phyloP scores from a whole-genome alignment of 2,113 vertebrate species.

The Brachionichthys hirsutus region DNA sequence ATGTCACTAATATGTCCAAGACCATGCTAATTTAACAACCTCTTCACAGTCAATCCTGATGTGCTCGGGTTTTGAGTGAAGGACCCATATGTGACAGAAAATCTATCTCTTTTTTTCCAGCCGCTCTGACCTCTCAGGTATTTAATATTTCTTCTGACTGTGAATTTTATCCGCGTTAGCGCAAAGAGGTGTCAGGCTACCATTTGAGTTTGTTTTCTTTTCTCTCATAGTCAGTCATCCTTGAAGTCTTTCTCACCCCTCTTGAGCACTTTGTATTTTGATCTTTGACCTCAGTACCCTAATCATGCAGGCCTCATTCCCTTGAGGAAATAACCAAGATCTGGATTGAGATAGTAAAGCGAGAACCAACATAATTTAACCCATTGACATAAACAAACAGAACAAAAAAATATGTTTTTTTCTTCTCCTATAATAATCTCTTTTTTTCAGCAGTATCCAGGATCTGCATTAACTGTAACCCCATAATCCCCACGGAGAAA shows the following conservation, averaged over 20 bases:
- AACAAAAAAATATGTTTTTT: neutral
- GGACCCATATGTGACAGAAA: no score
- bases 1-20: slow-evolving; percentile 4
- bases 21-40: neutral
- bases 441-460: slow-evolving; percentile 6
- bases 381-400: slow-evolving; percentile 1
- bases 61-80: neutral
- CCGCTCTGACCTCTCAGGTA: slow-evolving; percentile 11
- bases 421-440: slow-evolving; percentile 7
- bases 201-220: slow-evolving; percentile 46
- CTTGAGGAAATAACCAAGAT: slow-evolving; percentile 1
- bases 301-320: slow-evolving; percentile 30
- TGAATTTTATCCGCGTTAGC: slow-evolving; percentile 51
- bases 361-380: neutral
- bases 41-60: neutral
- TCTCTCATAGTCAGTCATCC: slow-evolving; percentile 50
- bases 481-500: slow-evolving; percentile 54
- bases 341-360: slow-evolving; percentile 20
- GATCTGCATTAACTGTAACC: slow-evolving; percentile 24
- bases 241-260: slow-evolving; percentile 41
- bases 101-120: no score
- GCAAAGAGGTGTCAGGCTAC: slow-evolving; percentile 38
- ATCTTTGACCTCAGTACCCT: slow-evolving; percentile 49
- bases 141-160: slow-evolving; percentile 18
- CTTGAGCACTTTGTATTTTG: slow-evolving; percentile 51